phyloP scores from a whole-genome alignment of 2,113 vertebrate genomes.

The Brachirus orientalis region DNA sequence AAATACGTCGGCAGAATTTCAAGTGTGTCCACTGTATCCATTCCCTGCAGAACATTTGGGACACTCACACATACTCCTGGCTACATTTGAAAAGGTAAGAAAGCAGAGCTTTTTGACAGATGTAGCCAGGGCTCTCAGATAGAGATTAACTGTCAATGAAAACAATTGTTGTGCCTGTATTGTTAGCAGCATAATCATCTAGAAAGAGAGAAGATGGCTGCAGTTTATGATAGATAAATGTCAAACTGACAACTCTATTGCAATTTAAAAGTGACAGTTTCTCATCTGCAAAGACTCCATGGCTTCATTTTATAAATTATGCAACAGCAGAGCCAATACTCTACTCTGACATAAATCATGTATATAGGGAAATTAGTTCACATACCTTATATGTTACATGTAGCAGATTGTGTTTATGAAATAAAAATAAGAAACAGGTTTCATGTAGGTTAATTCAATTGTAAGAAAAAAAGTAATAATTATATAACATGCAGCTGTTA shows the following conservation, averaged over 20 bases:
- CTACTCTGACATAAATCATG: too few species aligned
- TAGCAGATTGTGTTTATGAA: background rate
- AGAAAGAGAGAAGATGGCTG: too few species aligned
- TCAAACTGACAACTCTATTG: too few species aligned
- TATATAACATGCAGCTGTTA: background rate
- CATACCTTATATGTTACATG: too few species aligned
- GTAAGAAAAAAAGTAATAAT: background rate
- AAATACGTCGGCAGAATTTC: slow-evolving; percentile 2
- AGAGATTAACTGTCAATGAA: background rate
- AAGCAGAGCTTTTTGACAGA: background rate
- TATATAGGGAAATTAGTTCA: too few species aligned
- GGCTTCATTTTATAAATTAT: too few species aligned
- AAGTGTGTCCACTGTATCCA: slow-evolving; percentile 2
- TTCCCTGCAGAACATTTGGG: slow-evolving; percentile 88
- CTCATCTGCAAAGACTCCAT: too few species aligned
- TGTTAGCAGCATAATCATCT: too few species aligned
- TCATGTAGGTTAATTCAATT: background rate
- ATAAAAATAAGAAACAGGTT: background rate
- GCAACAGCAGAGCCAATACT: too few species aligned
- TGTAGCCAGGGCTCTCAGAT: background rate
- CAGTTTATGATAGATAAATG: too few species aligned
- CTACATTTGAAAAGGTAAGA: slow-evolving; percentile 96
- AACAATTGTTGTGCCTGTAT: too few species aligned
- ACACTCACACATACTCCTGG: slow-evolving; percentile 94
- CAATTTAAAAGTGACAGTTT: too few species aligned